Conservation (phyloP, 2,797 vertebrate species). For the Sebastes glaucus region DNA sequence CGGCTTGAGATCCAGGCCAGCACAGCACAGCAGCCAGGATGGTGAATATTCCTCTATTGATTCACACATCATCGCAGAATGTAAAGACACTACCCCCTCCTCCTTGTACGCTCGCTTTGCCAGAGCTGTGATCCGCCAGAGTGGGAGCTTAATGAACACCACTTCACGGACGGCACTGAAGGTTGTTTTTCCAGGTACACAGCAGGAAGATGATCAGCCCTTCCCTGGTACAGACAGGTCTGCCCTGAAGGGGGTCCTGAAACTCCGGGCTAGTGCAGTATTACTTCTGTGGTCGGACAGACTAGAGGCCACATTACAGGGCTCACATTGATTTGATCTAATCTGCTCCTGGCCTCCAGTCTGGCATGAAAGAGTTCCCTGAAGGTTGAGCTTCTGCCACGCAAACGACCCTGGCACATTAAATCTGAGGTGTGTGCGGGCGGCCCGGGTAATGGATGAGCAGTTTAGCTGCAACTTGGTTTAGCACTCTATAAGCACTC, state of each 20-base stretch:
- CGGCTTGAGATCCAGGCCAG: slow-evolving; percentile 56
- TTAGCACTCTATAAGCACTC: slow-evolving; percentile 75
- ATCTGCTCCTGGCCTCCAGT: slow-evolving; percentile 70
- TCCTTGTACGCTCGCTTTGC: slow-evolving; percentile 61
- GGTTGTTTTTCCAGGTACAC: slow-evolving; percentile 76
- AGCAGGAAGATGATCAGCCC: slow-evolving; percentile 76
- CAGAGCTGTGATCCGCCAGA: slow-evolving; percentile 70
- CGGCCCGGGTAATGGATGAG: slow-evolving; percentile 74
- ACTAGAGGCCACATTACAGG: slow-evolving; percentile 70
- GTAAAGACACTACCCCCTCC: slow-evolving; percentile 49
- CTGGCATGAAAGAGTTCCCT: slow-evolving; percentile 74
- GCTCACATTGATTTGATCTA: slow-evolving; percentile 81
- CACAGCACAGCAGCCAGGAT: slow-evolving; percentile 34
- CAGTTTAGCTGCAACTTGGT: slow-evolving; percentile 68
- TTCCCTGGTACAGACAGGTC: slow-evolving; percentile 70
- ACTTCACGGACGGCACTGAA: slow-evolving; percentile 63
- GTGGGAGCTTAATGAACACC: slow-evolving; percentile 75
- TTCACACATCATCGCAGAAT: slow-evolving; percentile 65
- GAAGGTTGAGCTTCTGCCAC: slow-evolving; percentile 76
- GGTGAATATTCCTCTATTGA: slow-evolving; percentile 75
- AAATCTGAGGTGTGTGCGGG: slow-evolving; percentile 72
- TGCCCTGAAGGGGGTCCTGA: slow-evolving; percentile 72
- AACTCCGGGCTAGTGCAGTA: slow-evolving; percentile 51
- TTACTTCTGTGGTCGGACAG: slow-evolving; percentile 55
- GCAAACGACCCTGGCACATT: slow-evolving; percentile 81